Percentiles rank a stretch among this genome's conserved stretches.
These are phyloP conservation scores for Arnoldichthys spilopterus DNA, from an alignment of 2,797 vertebrate genomes.

Conservation along the genomic window DNA sequence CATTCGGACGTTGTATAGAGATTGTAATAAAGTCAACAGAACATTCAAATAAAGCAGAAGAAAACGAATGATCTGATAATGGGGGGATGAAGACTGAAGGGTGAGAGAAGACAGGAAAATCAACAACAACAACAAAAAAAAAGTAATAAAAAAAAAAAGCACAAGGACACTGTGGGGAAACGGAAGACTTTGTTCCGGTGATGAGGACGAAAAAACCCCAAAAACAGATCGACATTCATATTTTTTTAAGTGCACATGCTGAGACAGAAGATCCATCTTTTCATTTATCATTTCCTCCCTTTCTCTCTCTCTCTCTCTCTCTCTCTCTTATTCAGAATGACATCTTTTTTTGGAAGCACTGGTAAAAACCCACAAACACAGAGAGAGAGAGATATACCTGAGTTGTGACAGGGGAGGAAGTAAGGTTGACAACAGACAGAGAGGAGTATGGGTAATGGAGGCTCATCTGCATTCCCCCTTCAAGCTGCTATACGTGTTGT, in stretches of 20 bases:
- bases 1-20: conserved; percentile 54
- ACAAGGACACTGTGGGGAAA: conserved; percentile 32
- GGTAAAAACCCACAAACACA: conserved; percentile 57
- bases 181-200: conserved; percentile 47
- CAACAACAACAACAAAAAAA: too few species aligned
- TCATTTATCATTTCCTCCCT: conserved; percentile 10
- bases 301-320: conserved; percentile 40
- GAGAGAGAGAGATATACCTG: conserved; percentile 75
- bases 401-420: conserved; percentile 70
- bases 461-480: conserved; percentile 12
- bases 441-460: conserved; percentile 42
- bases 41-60: conserved; percentile 19
- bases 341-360: conserved; percentile 65
- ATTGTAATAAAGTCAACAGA: conserved; percentile 30
- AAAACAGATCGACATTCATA: conserved; percentile 51
- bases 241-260: conserved; percentile 40
- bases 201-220: conserved; percentile 39
- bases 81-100: conserved; percentile 32
- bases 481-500: too few species aligned
- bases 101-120: neutral
- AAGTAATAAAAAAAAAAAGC: neutral
- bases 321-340: conserved; percentile 41
- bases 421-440: conserved; percentile 38
- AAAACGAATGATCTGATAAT: conserved; percentile 37
- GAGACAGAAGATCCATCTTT: conserved; percentile 15